Percentiles rank a stretch among this genome's conserved stretches.
Conservation (phyloP, 2,888 invertebrate genomes). For the Micoletzkya japonica region DNA sequence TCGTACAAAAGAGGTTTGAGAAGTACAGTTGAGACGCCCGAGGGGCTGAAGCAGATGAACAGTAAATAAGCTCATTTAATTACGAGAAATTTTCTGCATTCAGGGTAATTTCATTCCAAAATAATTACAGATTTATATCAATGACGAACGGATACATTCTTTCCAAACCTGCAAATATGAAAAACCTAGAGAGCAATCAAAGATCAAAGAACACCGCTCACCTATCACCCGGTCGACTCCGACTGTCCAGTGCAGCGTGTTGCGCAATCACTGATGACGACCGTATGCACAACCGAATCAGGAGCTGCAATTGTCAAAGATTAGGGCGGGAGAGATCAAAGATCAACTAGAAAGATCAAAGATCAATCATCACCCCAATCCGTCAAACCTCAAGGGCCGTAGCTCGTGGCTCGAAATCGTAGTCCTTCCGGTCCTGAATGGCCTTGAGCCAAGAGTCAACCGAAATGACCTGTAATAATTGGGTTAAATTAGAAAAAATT, state of each 20-base stretch:
- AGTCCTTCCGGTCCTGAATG: constrained; percentile 18
- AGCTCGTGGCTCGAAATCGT: constrained; percentile 22
- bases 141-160: too few species aligned
- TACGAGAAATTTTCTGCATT: too few species aligned
- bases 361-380: not conserved
- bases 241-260: constrained; percentile 14
- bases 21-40: too few species aligned
- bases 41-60: too few species aligned
- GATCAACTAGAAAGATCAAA: not conserved
- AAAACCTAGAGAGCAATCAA: not conserved
- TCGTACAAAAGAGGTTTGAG: constrained; percentile 52
- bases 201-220: not conserved
- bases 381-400: constrained; percentile 10
- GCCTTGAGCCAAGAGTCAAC: constrained; percentile 35
- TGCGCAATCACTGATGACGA: constrained; percentile 19
- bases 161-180: not conserved
- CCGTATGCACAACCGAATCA: constrained; percentile 17
- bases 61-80: too few species aligned
- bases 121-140: too few species aligned
- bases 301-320: constrained; percentile 9
- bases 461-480: constrained; percentile 40
- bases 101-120: too few species aligned
- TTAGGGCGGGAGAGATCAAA: not conserved
- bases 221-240: constrained; percentile 1
- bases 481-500: too few species aligned